A percentile compares a stretch with the other conserved stretches of the same genome.
These are phyloP conservation scores for Alligator mississippiensis DNA, from an alignment of 2,113 vertebrate species.

Conservation along the genomic window DNA sequence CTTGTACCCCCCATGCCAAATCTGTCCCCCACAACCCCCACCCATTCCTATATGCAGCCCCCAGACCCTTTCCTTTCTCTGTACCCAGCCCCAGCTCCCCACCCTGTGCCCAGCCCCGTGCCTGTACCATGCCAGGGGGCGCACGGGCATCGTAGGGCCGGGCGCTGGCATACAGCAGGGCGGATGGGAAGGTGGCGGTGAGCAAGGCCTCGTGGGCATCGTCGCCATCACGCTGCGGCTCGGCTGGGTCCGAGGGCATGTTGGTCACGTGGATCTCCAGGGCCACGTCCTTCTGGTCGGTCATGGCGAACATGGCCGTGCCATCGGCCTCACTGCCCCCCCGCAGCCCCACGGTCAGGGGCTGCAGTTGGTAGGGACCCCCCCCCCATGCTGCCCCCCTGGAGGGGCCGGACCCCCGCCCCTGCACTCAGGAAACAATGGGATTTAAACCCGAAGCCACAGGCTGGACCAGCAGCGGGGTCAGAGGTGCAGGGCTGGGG, in stretches of 20 bases:
- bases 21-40: not conserved
- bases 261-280: constrained; percentile 90
- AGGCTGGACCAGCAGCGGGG: too few relatives aligned
- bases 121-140: not conserved
- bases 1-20: rapidly evolving
- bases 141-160: constrained; percentile 59
- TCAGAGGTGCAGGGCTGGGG: too few relatives aligned
- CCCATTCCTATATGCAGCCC: not conserved
- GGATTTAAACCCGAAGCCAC: too few relatives aligned
- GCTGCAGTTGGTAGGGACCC: too few relatives aligned
- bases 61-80: not conserved
- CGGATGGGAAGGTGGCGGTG: constrained; percentile 81
- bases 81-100: not conserved
- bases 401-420: too few relatives aligned
- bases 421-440: too few relatives aligned
- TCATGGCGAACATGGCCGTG: constrained; percentile 85
- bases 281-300: constrained; percentile 88
- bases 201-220: constrained; percentile 92
- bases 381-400: rapidly evolving
- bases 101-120: not conserved
- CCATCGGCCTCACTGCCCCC: constrained; percentile 77
- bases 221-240: constrained; percentile 87
- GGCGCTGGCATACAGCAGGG: constrained; percentile 84
- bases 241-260: constrained; percentile 82
- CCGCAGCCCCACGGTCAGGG: too few relatives aligned